phyloP scores from a whole-genome alignment of 2,888 invertebrate genomes.

The Crepidodera aurea region DNA sequence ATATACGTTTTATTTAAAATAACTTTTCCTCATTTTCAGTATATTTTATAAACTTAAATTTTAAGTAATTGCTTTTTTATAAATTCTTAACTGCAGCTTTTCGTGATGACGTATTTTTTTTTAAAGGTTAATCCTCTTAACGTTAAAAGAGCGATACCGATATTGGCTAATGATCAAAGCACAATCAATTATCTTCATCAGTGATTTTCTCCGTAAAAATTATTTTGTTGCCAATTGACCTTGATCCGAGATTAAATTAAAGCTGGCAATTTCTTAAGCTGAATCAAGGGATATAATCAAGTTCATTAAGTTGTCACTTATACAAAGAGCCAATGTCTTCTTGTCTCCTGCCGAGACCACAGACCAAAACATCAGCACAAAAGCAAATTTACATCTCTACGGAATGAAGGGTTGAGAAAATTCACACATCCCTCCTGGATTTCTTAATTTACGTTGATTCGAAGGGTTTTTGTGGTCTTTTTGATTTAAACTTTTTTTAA shows the following conservation, averaged over 20 bases:
- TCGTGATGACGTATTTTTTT: too few relatives aligned
- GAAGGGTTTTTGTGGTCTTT: not conserved
- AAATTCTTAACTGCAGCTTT: too few relatives aligned
- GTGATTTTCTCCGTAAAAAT: slow-evolving; percentile 15
- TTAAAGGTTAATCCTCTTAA: too few relatives aligned
- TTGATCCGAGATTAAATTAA: slow-evolving; percentile 26
- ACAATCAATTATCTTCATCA: not conserved
- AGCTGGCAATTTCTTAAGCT: slow-evolving; percentile 27
- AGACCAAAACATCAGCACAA: slow-evolving; percentile 31
- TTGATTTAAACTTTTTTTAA: not conserved
- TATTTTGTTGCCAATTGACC: slow-evolving; percentile 8
- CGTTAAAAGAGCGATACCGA: too few relatives aligned
- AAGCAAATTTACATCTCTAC: slow-evolving; percentile 21
- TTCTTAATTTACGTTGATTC: slow-evolving; percentile 9
- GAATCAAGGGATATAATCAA: slow-evolving; percentile 31
- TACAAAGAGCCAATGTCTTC: slow-evolving; percentile 24
- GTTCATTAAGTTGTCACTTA: slow-evolving; percentile 35
- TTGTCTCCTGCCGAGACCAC: slow-evolving; percentile 26
- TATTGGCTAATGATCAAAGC: not conserved
- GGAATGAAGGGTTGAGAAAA: slow-evolving; percentile 2
- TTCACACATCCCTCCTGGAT: slow-evolving; percentile 2
- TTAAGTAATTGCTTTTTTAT: too few relatives aligned
- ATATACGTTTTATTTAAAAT: too few relatives aligned
- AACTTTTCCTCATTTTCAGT: too few relatives aligned
- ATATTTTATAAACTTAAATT: too few relatives aligned